Base-by-base conservation (phyloP, 1,140 invertebrate genomes). In the Harlomillsia oculata region DNA sequence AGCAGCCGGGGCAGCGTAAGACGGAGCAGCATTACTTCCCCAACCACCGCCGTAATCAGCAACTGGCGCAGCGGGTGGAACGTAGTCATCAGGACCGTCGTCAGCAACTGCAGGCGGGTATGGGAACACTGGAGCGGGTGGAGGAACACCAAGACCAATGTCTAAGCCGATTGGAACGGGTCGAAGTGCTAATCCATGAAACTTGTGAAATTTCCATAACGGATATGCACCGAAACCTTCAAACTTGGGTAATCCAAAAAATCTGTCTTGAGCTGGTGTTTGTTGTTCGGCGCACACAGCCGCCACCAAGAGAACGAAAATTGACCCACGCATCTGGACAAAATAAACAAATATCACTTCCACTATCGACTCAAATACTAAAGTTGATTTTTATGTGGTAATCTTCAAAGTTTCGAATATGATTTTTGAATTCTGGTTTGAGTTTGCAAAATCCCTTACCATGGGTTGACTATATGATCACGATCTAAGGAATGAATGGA, bases 151-250 rank as follows among this genome's bases (percentile, higher is more conserved):
- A 18, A 25, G 2, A 34, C 64, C 64, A 16, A 65, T 41, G 21
- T 65, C 64, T 5, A 65, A 23, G 8, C 60, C 60, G 28, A 62
- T 41, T 16, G 64, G 64, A 16, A 65, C 64, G 1, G 64, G 64
- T 43, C 57, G 30, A 9, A 65, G 23, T n/a, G 53, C 30, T 4
- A 65, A 44, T 16, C 64, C 64, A 41, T 54, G 54, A 59, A 56
- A 65, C 30, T 65, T 65, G 51, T 65, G 63, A 44, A 65, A 65
- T 39, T 60, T 62, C 64, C 64, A 65, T n/a, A 65, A 23, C 4
- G 64, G 64, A 37, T 65, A 65, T 11, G 60, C 34, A 46, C 64
- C 64, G 28, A 65, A 59, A 18, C 61, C 60, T 18, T 51, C 51
- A 32, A 58, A 18, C 23, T 32, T 26, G n/a, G 43, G 43, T 0